phyloP scores from a whole-genome alignment of 1,140 invertebrate species.

The Elymnias hypermnestra region DNA sequence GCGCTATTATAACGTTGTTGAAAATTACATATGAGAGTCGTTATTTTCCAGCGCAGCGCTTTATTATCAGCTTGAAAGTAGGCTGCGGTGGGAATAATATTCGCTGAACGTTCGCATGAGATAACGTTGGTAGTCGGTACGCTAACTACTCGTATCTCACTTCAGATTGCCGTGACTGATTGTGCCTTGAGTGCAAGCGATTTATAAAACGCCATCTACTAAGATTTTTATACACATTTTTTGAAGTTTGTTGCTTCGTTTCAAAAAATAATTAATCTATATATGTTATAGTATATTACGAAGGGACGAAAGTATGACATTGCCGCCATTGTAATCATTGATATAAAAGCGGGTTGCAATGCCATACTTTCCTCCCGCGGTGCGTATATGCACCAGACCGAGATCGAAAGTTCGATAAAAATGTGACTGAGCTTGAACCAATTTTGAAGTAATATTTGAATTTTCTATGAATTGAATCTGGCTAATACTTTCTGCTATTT shows the following conservation, averaged over 20 bases:
- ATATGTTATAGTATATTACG: too few species aligned
- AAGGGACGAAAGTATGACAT: too few species aligned
- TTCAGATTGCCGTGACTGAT: conserved; percentile 35
- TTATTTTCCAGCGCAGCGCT: conserved; percentile 17
- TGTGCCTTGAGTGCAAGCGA: conserved; percentile 13
- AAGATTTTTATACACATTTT: not conserved
- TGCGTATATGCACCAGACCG: too few species aligned
- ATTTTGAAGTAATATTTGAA: too few species aligned
- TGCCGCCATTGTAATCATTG: too few species aligned
- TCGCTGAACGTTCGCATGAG: conserved; percentile 36
- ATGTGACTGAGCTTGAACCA: too few species aligned
- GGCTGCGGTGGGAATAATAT: conserved; percentile 30
- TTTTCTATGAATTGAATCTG: too few species aligned
- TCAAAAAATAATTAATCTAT: too few species aligned
- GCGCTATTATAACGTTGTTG: conserved; percentile 13
- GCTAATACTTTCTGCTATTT: too few species aligned
- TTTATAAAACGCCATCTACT: conserved; percentile 11
- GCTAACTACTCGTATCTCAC: conserved; percentile 33
- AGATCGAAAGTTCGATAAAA: too few species aligned
- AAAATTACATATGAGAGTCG: conserved; percentile 15
- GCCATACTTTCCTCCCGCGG: too few species aligned
- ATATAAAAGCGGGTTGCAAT: not conserved
- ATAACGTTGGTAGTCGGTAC: conserved; percentile 30
- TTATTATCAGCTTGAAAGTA: conserved; percentile 15
- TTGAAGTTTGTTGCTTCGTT: not conserved